Evolutionary conservation across 2,797 vertebrate species (phyloP), one percentile per base, ranked within the genome.

Genomic region (Chaunax sp.): DNA sequence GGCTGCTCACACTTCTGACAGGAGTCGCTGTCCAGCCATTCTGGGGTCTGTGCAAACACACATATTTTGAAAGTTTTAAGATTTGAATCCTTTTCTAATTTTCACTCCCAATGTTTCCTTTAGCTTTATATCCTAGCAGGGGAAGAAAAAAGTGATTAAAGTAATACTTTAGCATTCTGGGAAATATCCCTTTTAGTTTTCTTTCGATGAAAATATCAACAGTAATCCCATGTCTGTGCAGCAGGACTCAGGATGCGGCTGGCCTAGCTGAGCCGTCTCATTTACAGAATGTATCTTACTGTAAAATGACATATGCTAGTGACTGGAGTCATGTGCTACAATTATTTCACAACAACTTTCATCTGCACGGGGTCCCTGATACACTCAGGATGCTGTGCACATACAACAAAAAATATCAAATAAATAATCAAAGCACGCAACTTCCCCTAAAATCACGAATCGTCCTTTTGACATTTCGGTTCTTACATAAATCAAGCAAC

Each of bases 1-100:
- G 98, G 98, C 89, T 99, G 97, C 76, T 98, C 95, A 86, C 97
- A 99, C 87, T 96, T 98, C 85, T 99, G 98, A 91, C 98, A 99
- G 20, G 97, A 99, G 86, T 99, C 98, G 9, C 98, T 99, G 89
- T 99, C 98, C 69, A 98, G 72, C 98, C 98, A 99, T 60, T 98
- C 97, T 0, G 97, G 98, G 7, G 98, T 99, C 97, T 99, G 84
- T 10, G 26, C 15, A 72, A 45, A 77, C 16, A 66, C 20, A 61
- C 18, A 53, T 6, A 22, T 53, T 5, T 8, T 4, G 19, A n/a
- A n/a, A n/a, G n/a, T n/a, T n/a, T n/a, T n/a, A n/a, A n/a, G n/a
- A n/a, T n/a, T n/a, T n/a, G n/a, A n/a, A n/a, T n/a, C n/a, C n/a
- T n/a, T n/a, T n/a, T n/a, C n/a, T n/a, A n/a, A n/a, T n/a, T n/a